Evolutionary conservation across 2,888 invertebrate species (phyloP).

Genomic region (Priocnemis perturbator): DNA sequence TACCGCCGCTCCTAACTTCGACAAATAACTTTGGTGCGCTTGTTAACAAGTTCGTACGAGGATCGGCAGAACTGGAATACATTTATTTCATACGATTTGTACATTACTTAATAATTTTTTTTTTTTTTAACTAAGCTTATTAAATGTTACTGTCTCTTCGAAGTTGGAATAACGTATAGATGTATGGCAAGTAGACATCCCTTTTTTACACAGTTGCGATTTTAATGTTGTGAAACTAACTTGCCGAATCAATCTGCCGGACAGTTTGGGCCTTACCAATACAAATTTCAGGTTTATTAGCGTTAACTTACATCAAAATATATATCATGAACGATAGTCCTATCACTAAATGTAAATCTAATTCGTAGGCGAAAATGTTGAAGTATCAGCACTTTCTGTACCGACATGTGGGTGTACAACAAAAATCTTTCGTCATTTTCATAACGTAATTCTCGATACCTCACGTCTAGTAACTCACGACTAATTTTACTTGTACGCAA

Average conservation of each 20-base stretch:
- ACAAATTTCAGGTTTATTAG: slow-evolving; percentile 23
- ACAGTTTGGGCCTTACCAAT: slow-evolving; percentile 28
- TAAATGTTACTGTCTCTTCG: slow-evolving; percentile 10
- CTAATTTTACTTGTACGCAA: slow-evolving; percentile 36
- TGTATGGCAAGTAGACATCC: background rate
- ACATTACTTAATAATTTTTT: slow-evolving; percentile 47
- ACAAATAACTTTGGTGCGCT: too few species aligned
- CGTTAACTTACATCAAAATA: slow-evolving; percentile 4
- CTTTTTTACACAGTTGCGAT: background rate
- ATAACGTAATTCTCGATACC: too few species aligned
- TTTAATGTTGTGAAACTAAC: background rate
- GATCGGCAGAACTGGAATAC: slow-evolving; percentile 30
- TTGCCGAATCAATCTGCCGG: background rate
- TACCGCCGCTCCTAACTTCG: too few species aligned
- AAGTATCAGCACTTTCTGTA: too few species aligned
- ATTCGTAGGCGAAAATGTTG: too few species aligned
- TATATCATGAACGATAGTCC: background rate
- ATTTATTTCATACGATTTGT: slow-evolving; percentile 57
- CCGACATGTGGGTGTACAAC: too few species aligned
- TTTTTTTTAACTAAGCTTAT: slow-evolving; percentile 36
- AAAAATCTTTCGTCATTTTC: too few species aligned
- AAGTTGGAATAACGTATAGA: background rate
- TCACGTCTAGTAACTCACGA: too few species aligned
- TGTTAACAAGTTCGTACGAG: too few species aligned
- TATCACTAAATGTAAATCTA: background rate